Evolutionary conservation across 2,888 invertebrate genomes (phyloP).

Genomic region (Smittia sp.): DNA sequence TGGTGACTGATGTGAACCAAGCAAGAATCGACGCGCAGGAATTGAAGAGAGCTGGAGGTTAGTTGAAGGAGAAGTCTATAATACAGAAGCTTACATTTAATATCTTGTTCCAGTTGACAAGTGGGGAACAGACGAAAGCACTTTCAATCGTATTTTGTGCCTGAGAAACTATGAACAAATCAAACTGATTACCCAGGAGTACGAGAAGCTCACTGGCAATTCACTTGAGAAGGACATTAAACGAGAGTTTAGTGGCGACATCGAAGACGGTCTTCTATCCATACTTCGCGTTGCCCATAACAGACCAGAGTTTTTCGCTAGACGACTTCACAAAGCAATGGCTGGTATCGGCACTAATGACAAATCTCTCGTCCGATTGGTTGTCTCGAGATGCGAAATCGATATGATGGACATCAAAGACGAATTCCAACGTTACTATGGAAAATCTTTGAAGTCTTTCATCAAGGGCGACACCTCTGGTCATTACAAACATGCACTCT

Average conservation of each 20-base stretch:
- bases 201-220: constrained; percentile 57
- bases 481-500: constrained; percentile 79
- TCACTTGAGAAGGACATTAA: constrained; percentile 57
- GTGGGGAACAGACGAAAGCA: constrained; percentile 81
- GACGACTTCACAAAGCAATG: constrained; percentile 82
- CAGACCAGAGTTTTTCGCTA: constrained; percentile 80
- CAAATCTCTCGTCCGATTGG: constrained; percentile 76
- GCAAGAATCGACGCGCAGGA: constrained; percentile 77
- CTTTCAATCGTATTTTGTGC: constrained; percentile 80
- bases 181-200: constrained; percentile 45
- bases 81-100: constrained; percentile 78
- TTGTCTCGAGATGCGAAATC: constrained; percentile 79
- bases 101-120: constrained; percentile 71
- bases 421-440: constrained; percentile 71
- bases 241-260: constrained; percentile 51
- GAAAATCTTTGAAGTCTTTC: constrained; percentile 64
- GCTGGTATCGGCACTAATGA: constrained; percentile 89
- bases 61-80: constrained; percentile 62
- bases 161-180: constrained; percentile 70
- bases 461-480: constrained; percentile 53
- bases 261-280: constrained; percentile 74
- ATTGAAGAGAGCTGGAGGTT: constrained; percentile 64
- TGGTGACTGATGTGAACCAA: constrained; percentile 67
- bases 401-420: constrained; percentile 83
- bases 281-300: constrained; percentile 78